Conservation (phyloP, 2,113 vertebrate species). For the Arenaria interpres region DNA sequence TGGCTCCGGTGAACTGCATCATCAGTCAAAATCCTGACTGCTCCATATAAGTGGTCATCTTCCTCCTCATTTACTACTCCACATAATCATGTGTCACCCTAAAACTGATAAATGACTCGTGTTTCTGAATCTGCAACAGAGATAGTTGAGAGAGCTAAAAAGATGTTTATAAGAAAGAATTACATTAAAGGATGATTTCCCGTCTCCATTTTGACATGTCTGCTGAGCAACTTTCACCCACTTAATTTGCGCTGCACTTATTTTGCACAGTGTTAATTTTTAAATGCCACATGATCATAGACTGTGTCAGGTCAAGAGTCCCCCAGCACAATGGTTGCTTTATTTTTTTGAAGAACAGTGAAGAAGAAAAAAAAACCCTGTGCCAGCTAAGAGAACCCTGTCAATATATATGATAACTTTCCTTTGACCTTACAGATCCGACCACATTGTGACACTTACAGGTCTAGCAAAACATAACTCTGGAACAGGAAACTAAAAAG, state of each 20-base stretch:
- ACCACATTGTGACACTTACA: background rate
- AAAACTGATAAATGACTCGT: background rate
- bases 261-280: background rate
- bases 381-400: background rate
- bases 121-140: background rate
- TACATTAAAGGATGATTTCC: background rate
- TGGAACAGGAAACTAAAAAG: background rate
- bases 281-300: background rate
- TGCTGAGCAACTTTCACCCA: background rate
- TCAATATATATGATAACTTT: background rate
- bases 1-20: background rate
- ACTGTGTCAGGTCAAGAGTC: background rate
- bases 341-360: background rate
- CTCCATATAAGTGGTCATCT: background rate
- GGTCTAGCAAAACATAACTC: background rate
- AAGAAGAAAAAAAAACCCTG: background rate
- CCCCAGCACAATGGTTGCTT: background rate
- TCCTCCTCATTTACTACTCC: background rate
- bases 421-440: background rate
- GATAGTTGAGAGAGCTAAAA: background rate
- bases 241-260: background rate
- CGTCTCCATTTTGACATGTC: background rate
- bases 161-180: background rate
- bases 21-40: background rate
- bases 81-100: background rate